These are phyloP conservation scores for Pseudotriccus pelzelni DNA, from an alignment of 2,797 vertebrate genomes.

Conservation along the genomic window DNA sequence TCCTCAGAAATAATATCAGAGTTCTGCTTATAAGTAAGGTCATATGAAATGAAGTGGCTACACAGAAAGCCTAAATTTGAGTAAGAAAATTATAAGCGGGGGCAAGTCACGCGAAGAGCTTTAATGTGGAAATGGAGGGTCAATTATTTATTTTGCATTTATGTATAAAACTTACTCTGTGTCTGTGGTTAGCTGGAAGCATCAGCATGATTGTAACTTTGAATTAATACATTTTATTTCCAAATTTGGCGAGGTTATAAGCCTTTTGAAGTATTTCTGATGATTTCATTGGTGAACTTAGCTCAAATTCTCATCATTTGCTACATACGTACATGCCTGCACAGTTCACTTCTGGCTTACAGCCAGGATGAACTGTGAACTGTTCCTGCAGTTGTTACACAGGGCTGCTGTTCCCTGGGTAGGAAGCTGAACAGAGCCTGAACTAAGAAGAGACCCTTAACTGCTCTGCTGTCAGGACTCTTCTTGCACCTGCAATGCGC, in stretches of 20 bases:
- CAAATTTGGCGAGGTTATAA: not conserved
- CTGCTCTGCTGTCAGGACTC: not conserved
- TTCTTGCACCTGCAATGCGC: not conserved
- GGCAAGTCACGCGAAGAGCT: not conserved
- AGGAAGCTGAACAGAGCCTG: not conserved
- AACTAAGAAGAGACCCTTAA: not conserved
- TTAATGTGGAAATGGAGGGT: not conserved
- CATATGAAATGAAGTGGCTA: not conserved
- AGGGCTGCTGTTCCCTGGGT: not conserved
- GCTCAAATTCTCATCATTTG: not conserved
- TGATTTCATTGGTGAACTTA: not conserved
- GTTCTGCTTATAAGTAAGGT: not conserved
- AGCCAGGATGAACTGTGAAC: not conserved
- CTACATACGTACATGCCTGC: accelerated
- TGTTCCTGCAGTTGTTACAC: not conserved
- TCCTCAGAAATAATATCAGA: not conserved
- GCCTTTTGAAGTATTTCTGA: not conserved
- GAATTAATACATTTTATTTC: not conserved
- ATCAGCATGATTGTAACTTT: not conserved
- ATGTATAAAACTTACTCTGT: not conserved
- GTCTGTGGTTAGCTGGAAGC: not conserved
- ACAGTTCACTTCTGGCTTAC: not conserved
- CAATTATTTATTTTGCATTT: not conserved
- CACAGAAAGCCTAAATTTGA: not conserved
- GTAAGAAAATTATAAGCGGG: not conserved